These are phyloP conservation scores for Synchiropus splendidus DNA, from an alignment of 2,113 vertebrate genomes.

Conservation along the genomic window DNA sequence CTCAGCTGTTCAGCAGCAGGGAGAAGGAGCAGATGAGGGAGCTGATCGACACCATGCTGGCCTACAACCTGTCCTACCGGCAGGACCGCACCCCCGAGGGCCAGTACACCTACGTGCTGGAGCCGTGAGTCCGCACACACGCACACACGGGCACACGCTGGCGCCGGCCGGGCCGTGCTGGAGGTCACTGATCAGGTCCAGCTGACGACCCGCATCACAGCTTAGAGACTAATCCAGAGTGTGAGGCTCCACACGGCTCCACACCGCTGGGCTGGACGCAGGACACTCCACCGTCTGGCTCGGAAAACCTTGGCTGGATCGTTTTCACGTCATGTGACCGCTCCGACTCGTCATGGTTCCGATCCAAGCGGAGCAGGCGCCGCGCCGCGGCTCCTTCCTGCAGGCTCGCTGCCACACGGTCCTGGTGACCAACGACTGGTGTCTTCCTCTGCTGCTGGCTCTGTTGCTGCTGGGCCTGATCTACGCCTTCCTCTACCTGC, in stretches of 20 bases:
- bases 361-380: too few relatives aligned
- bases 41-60: conserved; percentile 86
- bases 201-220: conserved; percentile 10
- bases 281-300: too few relatives aligned
- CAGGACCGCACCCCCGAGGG: conserved; percentile 86
- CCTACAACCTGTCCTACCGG: conserved; percentile 90
- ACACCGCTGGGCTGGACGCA: too few relatives aligned
- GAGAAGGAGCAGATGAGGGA: conserved; percentile 87
- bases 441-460: conserved; percentile 60
- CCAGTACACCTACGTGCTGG: conserved; percentile 81
- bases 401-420: conserved; percentile 69
- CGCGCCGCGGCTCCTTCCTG: conserved; percentile 40
- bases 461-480: conserved; percentile 62
- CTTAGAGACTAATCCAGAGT: conserved; percentile 49
- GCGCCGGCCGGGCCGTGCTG: neutral
- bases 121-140: conserved; percentile 78
- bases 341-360: too few relatives aligned
- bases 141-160: neutral
- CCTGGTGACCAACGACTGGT: conserved; percentile 65
- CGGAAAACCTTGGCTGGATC: too few relatives aligned
- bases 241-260: too few relatives aligned
- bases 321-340: too few relatives aligned
- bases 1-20: conserved; percentile 83
- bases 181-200: neutral
- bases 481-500: conserved; percentile 69